Evolutionary conservation across 2,113 vertebrate species (phyloP), one percentile per base, ranked within the genome.

Genomic region (Tupaia chinensis): DNA sequence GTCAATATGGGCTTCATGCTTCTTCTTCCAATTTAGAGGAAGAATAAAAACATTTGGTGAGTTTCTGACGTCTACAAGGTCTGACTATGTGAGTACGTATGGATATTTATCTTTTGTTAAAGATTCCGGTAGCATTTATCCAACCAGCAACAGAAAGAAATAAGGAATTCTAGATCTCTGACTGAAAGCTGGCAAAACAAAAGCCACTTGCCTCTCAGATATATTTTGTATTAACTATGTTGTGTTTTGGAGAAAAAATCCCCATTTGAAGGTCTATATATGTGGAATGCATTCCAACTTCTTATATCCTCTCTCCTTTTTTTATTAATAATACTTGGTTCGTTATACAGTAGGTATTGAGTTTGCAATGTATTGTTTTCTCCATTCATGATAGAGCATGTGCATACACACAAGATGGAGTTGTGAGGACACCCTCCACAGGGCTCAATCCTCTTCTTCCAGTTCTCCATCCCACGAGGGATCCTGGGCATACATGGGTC

Each of bases 241-340:
- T 60, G 44, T 60, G 58, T 91, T 84, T 81, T 19, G 53, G 3
- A 25, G 6, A 12, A 13, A 79, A 60, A 32, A n/a, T 22, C 91
- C 9, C 9, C 61, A 32, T 74, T 90, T 58, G 81, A 92, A 94
- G 58, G 53, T 81, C 29, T 76, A 79, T 27, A 88, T 29, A 89
- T 70, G 56, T 70, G 74, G 44, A 12, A 94, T 29, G 56, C 29
- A 86, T 84, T 92, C 22, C 44, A 84, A 32, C 87, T 91, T 77
- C 3, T 87, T 70, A 90, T 73, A 15, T n/a, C 23, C 56, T 23
- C 14, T 83, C 23, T 79, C 54, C 22, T 82, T 56, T 82, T 56
- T 93, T 60, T 74, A 81, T 85, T 95, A 92, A 94, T 95, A 95
- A 97, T 56, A 91, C 8, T n/a, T 89, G 61, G 66, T 83, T 76